Base-by-base conservation (phyloP, 2,113 vertebrate genomes). In the Otus sunia region DNA sequence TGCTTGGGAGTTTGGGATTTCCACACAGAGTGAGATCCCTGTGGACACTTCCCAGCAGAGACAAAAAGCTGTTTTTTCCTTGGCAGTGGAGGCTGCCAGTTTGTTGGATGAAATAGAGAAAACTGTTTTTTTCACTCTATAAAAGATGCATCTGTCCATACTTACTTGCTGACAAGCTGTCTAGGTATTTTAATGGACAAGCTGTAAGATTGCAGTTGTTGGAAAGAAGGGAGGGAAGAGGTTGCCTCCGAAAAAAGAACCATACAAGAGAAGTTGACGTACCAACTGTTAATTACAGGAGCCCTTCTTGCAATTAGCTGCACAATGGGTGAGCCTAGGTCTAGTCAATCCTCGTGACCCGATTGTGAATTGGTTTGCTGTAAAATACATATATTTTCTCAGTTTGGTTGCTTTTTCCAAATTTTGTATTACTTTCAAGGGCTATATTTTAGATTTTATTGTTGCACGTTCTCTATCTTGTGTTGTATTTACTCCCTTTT, bases 201-300 rank as follows among this genome's bases (percentile, higher is more conserved):
- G 15, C 17, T 22, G 13, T 39, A 69, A 8, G 66, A 45, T 17
- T 36, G n/a, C 26, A 53, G 15, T 2, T 30, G 8, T 27, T 50
- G 71, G 66, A 36, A 55, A 77, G 49, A 49, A 60, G 29, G 14
- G 43, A 77, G 29, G 32, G 25, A 36, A 49, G 63, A 45, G 29
- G 12, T 55, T 16, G 52, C 52, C 20, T 34, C 29, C 36, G 26
- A 69, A 55, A 49, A 59, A 30, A 19, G 39, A 85, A 43, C 16
- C 2, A 1, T 13, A 4, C 32, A 41, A 74, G 34, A n/a, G n/a
- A n/a, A 49, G 72, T 21, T 21, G 30, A 26, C 0, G 2, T 34
- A 15, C 23, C 52, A 39, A 19, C 16, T 50, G 39, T 39, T 26
- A 77, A 41, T 53, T 45, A 58, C 7, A 10, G 0, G 7, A 85